phyloP scores from a whole-genome alignment of 2,888 invertebrate species.

The Callinectes sapidus region DNA sequence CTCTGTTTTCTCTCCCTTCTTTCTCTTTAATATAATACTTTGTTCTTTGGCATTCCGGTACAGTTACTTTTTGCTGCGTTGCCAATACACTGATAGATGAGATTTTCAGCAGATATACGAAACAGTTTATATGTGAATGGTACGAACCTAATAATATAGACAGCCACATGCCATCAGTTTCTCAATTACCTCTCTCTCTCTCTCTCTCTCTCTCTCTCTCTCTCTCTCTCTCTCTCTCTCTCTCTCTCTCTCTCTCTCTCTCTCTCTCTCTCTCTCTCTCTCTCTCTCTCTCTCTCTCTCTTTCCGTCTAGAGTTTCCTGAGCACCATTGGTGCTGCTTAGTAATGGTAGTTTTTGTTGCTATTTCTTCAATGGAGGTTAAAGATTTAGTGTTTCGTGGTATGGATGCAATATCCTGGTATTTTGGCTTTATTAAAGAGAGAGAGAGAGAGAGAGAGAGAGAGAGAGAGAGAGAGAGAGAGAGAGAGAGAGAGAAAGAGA shows the following conservation, averaged over 20 bases:
- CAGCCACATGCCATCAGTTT: not conserved
- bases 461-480: not conserved
- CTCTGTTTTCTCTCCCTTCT: not conserved
- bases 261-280: too few relatives aligned
- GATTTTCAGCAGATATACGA: not conserved
- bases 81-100: not conserved
- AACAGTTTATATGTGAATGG: not conserved
- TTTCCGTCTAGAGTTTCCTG: not conserved
- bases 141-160: not conserved
- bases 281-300: not conserved
- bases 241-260: not conserved
- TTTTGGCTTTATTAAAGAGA: not conserved
- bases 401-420: not conserved
- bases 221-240: not conserved
- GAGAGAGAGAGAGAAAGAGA: too few relatives aligned
- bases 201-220: conserved; percentile 15
- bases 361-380: not conserved
- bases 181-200: not conserved
- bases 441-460: conserved; percentile 9
- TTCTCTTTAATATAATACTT: not conserved
- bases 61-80: not conserved
- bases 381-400: not conserved
- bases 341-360: not conserved
- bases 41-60: not conserved
- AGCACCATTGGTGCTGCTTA: not conserved